Conservation (phyloP, 1,140 invertebrate genomes). For the Ectropis grisescens region DNA sequence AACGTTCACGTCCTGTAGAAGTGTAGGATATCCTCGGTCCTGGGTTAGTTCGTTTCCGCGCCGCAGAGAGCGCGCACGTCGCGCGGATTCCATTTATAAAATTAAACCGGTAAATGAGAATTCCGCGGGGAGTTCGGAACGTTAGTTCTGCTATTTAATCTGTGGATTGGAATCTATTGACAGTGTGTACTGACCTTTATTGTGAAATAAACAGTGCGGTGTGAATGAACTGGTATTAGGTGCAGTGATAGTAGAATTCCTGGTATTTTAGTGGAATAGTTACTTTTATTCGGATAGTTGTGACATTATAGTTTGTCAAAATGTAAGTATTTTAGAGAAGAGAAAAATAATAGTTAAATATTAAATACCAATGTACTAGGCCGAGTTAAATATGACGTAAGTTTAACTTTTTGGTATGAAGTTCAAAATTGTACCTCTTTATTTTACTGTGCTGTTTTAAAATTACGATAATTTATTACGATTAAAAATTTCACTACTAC, state of each 20-base stretch:
- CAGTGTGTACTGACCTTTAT: slow-evolving; percentile 17
- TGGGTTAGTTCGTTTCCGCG: slow-evolving; percentile 53
- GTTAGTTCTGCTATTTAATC: too few species aligned
- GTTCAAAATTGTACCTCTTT: too few species aligned
- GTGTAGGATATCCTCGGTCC: slow-evolving; percentile 56
- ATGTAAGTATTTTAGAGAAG: too few species aligned
- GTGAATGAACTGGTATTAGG: background rate
- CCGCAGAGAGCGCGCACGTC: slow-evolving; percentile 50
- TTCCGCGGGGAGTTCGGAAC: slow-evolving; percentile 15
- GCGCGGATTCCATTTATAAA: slow-evolving; percentile 29
- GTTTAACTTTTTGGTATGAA: too few species aligned
- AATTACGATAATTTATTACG: too few species aligned
- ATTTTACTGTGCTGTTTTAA: too few species aligned
- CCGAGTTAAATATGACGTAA: too few species aligned
- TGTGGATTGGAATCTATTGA: slow-evolving; percentile 10
- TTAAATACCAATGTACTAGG: too few species aligned
- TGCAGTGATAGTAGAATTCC: background rate
- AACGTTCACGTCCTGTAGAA: slow-evolving; percentile 58
- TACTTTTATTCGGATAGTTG: background rate
- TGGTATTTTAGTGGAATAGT: background rate
- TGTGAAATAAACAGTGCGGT: background rate
- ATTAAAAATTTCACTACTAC: too few species aligned
- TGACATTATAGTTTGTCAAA: too few species aligned
- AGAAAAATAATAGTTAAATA: too few species aligned
- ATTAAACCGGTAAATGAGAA: slow-evolving; percentile 13